Percentiles rank a stretch among this genome's conserved stretches.
These are phyloP conservation scores for Tenodera sinensis DNA, from an alignment of 2,888 invertebrate genomes.

Conservation along the genomic window DNA sequence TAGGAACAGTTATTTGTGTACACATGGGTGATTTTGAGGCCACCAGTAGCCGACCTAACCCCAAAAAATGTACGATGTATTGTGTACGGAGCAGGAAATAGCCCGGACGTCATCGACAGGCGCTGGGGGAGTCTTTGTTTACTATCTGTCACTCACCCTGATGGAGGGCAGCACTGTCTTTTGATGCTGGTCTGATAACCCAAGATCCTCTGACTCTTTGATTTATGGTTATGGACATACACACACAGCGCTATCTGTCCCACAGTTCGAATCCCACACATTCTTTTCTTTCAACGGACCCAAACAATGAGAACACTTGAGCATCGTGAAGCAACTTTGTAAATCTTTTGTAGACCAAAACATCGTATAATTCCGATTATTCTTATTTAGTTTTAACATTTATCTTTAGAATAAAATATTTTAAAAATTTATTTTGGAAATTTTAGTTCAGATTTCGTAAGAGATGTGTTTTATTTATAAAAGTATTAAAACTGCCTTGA, in stretches of 20 bases:
- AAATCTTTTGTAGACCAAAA: too few species aligned
- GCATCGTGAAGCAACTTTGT: too few species aligned
- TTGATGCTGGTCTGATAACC: not conserved
- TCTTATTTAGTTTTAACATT: too few species aligned
- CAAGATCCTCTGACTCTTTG: not conserved
- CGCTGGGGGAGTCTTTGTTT: not conserved
- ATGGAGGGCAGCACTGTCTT: not conserved
- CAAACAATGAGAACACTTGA: too few species aligned
- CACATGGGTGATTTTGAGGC: not conserved
- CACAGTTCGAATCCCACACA: not conserved
- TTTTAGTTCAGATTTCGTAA: too few species aligned
- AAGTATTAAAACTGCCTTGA: too few species aligned
- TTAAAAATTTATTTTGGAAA: too few species aligned
- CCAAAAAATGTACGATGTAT: not conserved
- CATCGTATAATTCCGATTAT: too few species aligned
- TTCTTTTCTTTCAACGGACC: not conserved
- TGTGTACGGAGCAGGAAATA: not conserved
- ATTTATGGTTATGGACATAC: not conserved
- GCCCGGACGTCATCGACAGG: not conserved
- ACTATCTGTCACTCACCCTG: not conserved
- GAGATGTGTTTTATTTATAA: too few species aligned
- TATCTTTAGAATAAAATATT: too few species aligned
- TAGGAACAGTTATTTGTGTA: too few species aligned
- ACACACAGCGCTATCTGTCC: not conserved
- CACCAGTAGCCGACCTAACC: not conserved